Evolutionary conservation across 1,140 invertebrate genomes (phyloP).

Genomic region (Ceratina australensis): DNA sequence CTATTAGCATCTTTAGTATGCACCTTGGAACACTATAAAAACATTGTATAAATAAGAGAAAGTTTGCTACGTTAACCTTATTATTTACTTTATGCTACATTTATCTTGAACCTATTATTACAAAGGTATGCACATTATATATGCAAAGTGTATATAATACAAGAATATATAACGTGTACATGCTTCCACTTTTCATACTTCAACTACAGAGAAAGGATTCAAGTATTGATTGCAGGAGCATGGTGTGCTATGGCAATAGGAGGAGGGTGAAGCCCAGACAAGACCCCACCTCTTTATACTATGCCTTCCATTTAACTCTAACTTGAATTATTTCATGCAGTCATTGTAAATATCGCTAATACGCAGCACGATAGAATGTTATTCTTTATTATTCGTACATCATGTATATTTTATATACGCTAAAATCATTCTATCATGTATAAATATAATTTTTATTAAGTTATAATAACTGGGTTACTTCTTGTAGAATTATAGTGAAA

Average conservation of each 20-base stretch:
- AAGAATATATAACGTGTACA: conserved; percentile 38
- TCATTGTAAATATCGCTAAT: conserved; percentile 30
- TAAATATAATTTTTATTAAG: conserved; percentile 14
- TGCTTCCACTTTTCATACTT: conserved; percentile 55
- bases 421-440: neutral
- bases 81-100: conserved; percentile 44
- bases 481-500: conserved; percentile 4
- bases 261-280: conserved; percentile 74
- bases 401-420: neutral
- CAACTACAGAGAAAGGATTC: conserved; percentile 72
- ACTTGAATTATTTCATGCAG: conserved; percentile 60
- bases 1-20: too few relatives aligned
- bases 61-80: conserved; percentile 16
- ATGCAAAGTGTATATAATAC: conserved; percentile 25
- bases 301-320: conserved; percentile 65
- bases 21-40: neutral
- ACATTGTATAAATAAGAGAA: conserved; percentile 18
- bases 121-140: conserved; percentile 24
- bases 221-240: conserved; percentile 78
- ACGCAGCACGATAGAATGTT: conserved; percentile 30
- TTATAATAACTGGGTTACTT: neutral
- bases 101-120: conserved; percentile 44
- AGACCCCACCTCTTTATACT: conserved; percentile 69
- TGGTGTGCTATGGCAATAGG: conserved; percentile 71
- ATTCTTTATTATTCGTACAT: too few relatives aligned